These are phyloP conservation scores for Sebastes melanostomus DNA, from an alignment of 2,797 vertebrate genomes.

Conservation along the genomic window DNA sequence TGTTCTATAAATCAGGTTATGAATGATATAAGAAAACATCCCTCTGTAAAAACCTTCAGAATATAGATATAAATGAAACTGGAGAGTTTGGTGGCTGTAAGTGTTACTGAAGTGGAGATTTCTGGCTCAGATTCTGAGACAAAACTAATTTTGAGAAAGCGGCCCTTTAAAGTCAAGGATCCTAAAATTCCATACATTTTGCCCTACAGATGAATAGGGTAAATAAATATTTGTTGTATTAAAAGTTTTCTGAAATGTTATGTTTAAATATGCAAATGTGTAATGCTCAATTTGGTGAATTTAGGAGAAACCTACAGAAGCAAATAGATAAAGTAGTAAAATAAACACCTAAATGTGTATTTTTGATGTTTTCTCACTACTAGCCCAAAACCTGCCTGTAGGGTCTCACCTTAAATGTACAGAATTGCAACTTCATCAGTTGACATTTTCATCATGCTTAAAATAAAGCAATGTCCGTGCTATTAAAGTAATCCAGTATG, in stretches of 20 bases:
- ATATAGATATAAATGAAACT: background rate
- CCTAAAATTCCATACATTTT: background rate
- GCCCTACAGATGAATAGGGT: background rate
- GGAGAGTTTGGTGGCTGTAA: background rate
- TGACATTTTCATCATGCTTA: background rate
- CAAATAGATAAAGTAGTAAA: background rate
- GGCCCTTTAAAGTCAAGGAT: rapidly evolving
- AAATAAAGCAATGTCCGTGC: background rate
- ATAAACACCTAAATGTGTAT: background rate
- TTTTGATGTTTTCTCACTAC: background rate
- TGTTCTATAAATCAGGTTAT: background rate
- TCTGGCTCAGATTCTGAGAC: background rate
- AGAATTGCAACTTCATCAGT: background rate
- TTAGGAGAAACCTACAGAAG: background rate
- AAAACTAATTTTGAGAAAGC: background rate
- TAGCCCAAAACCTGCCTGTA: background rate
- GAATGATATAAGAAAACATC: background rate
- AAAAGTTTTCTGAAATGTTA: background rate
- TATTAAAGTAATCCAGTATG: background rate
- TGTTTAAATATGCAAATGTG: background rate
- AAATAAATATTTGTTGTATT: background rate
- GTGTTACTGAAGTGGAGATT: background rate
- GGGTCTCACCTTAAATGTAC: background rate
- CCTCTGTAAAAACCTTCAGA: background rate
- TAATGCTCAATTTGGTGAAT: background rate